Base-by-base conservation (phyloP, 2,888 invertebrate genomes). In the Chorisops tibialis region DNA sequence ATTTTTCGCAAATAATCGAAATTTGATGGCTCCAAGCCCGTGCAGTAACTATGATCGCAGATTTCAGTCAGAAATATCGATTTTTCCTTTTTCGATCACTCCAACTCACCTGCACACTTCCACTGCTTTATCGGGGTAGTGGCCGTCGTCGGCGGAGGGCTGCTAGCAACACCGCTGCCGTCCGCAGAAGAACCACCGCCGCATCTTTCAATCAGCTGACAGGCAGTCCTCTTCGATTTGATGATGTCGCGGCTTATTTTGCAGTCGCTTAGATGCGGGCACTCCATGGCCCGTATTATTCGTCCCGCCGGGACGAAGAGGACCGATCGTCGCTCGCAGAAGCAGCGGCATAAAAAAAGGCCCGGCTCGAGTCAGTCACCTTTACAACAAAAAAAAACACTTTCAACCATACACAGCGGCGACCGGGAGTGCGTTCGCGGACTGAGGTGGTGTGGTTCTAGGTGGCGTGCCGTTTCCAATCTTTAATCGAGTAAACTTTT, bases 261-360 rank as follows among this genome's bases (percentile, higher is more conserved):
- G 75, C 85, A 83, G 80, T 84, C 83, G 78, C 80, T 81, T 73
- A 86, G 82, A 81, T 86, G 86, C 74, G 84, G 81, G 79, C 86
- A 86, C 81, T 86, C 86, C 86, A 86, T 87, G 18, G 45, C 37
- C 24, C 30, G 30, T 37, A n/a, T n/a, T 37, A 11, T 37, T 9
- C 11, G 37, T 11, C 37, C 37, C 37, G 9, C 7, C 37, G 37
- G 37, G 37, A 11, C 37, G 37, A 37, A 37, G 37, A n/a, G n/a
- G n/a, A n/a, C n/a, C n/a, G n/a, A n/a, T 30, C 30, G 30, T 30
- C 30, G 21, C 56, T 30, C 43, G 6, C 56, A 30, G 14, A 14
- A 12, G 24, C 43, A 43, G 24, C 56, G 16, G 56, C 56, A 56
- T 56, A 56, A 56, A 56, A 43, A 43, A 56, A 11, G 14, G 35